phyloP scores from a whole-genome alignment of 2,888 invertebrate species.

The Cerceris ruficornis region DNA sequence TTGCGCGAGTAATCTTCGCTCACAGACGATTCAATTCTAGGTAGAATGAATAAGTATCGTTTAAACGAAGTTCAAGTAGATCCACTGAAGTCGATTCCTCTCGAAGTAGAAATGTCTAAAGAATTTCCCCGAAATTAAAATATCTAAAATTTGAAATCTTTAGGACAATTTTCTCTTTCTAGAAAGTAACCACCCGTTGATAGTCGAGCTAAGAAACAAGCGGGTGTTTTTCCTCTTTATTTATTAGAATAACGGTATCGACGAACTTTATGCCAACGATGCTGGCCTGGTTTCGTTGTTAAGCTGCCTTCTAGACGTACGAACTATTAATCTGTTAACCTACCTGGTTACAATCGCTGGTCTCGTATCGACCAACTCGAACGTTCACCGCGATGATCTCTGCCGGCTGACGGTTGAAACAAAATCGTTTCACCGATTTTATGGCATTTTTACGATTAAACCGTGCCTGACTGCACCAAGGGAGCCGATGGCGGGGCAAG shows the following conservation, averaged over 20 bases:
- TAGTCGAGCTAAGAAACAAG: not conserved
- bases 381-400: conserved; percentile 46
- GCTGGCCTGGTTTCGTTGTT: conserved; percentile 76
- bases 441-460: conserved; percentile 40
- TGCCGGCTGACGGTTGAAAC: conserved; percentile 25
- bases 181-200: not conserved
- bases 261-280: conserved; percentile 55
- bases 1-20: too few relatives aligned
- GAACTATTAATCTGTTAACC: conserved; percentile 68
- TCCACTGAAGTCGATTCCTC: too few relatives aligned
- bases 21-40: too few relatives aligned
- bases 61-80: too few relatives aligned
- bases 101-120: too few relatives aligned
- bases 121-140: too few relatives aligned
- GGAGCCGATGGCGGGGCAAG: not conserved
- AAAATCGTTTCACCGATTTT: conserved; percentile 46
- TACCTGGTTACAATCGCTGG: conserved; percentile 55
- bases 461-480: not conserved
- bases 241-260: conserved; percentile 49
- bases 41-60: too few relatives aligned
- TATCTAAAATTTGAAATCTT: too few relatives aligned
- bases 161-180: too few relatives aligned
- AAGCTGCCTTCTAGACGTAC: conserved; percentile 70
- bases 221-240: conserved; percentile 11
- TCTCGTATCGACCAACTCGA: conserved; percentile 52